A percentile compares a stretch with the other conserved stretches of the same genome.
Evolutionary conservation across 2,888 invertebrate species (phyloP).

Genomic region (Protula sp.): DNA sequence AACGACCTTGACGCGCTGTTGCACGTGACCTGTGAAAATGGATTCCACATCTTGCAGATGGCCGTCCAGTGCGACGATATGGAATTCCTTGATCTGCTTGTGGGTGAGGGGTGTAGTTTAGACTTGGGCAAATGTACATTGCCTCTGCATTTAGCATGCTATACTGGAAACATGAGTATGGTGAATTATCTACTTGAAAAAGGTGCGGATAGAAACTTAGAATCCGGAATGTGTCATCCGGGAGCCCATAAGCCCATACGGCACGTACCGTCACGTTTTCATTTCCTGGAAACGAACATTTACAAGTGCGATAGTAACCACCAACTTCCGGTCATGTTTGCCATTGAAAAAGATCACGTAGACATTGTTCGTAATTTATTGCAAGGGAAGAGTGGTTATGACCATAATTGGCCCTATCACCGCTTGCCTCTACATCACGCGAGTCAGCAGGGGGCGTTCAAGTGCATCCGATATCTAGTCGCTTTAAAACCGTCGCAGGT

Average conservation of each 20-base stretch:
- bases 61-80: slow-evolving; percentile 56
- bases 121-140: slow-evolving; percentile 59
- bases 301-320: slow-evolving; percentile 37
- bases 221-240: slow-evolving; percentile 72
- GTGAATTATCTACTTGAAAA: slow-evolving; percentile 65
- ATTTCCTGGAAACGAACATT: slow-evolving; percentile 42
- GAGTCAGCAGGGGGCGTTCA: slow-evolving; percentile 60
- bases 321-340: slow-evolving; percentile 44
- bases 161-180: slow-evolving; percentile 66
- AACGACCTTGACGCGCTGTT: slow-evolving; percentile 20
- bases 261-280: slow-evolving; percentile 33
- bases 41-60: slow-evolving; percentile 67
- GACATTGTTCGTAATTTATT: slow-evolving; percentile 29
- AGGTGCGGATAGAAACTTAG: slow-evolving; percentile 67
- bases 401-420: slow-evolving; percentile 8
- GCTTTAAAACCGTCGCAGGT: slow-evolving; percentile 33
- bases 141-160: slow-evolving; percentile 70
- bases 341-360: slow-evolving; percentile 42
- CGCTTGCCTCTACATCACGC: slow-evolving; percentile 45
- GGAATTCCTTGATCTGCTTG: slow-evolving; percentile 13
- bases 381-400: slow-evolving; percentile 2
- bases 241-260: slow-evolving; percentile 60
- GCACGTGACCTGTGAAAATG: slow-evolving; percentile 60
- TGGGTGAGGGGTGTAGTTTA: slow-evolving; percentile 13
- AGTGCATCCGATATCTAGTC: slow-evolving; percentile 41